Evolutionary conservation across 2,797 vertebrate genomes (phyloP).

Genomic region (Macropus fuliginosus): DNA sequence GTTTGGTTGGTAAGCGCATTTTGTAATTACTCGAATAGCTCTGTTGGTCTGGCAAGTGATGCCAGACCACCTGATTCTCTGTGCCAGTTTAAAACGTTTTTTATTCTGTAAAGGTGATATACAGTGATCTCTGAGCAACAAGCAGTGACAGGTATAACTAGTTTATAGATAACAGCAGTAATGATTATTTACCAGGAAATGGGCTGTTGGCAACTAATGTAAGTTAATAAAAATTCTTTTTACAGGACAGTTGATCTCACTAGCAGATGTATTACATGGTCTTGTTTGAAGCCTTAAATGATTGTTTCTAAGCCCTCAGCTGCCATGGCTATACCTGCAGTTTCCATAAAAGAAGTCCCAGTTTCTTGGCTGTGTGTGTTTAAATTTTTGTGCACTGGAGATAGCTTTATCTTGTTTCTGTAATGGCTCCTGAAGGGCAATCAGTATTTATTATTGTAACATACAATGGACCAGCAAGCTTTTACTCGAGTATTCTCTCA

Average conservation of each 20-base stretch:
- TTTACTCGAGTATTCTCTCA: not conserved
- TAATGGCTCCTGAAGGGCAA: not conserved
- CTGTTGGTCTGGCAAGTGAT: conserved; percentile 56
- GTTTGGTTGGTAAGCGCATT: not conserved
- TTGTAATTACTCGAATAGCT: not conserved
- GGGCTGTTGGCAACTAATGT: conserved; percentile 45
- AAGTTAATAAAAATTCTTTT: conserved; percentile 46
- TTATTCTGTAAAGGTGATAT: conserved; percentile 57
- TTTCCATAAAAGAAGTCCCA: not conserved
- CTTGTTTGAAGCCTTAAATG: conserved; percentile 59
- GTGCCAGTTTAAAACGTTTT: conserved; percentile 56
- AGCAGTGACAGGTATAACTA: conserved; percentile 51
- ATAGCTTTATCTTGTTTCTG: not conserved
- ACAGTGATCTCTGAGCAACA: conserved; percentile 50
- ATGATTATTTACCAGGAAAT: conserved; percentile 60
- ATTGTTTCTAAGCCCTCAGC: conserved; percentile 41
- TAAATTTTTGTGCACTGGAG: conserved; percentile 37
- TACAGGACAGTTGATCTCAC: not conserved
- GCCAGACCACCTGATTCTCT: conserved; percentile 61
- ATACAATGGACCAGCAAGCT: not conserved
- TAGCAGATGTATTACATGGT: conserved; percentile 39
- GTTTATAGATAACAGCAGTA: conserved; percentile 65
- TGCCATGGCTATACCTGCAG: conserved; percentile 8
- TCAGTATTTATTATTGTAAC: conserved; percentile 33
- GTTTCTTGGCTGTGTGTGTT: conserved; percentile 21